These are phyloP conservation scores for Psammodynastes pulverulentus DNA, from an alignment of 2,113 vertebrate genomes.

Conservation along the genomic window DNA sequence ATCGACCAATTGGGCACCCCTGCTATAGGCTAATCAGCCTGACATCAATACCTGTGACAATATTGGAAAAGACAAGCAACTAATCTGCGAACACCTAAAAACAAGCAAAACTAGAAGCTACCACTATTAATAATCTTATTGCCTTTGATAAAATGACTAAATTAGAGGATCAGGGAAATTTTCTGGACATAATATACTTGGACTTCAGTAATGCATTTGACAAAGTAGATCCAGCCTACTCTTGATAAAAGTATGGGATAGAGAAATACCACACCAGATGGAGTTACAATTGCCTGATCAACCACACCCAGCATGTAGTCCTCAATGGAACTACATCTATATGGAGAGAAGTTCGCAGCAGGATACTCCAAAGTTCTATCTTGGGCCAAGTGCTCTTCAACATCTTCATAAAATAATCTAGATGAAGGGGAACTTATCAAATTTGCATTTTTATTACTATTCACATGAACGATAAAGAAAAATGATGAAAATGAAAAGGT, in stretches of 20 bases:
- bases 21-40: not conserved
- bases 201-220: not conserved
- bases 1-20: no score
- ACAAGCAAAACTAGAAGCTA: not conserved
- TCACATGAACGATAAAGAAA: not conserved
- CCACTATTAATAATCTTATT: not conserved
- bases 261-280: not conserved
- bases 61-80: not conserved
- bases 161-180: not conserved
- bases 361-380: not conserved
- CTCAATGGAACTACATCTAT: not conserved
- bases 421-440: not conserved
- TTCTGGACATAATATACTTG: not conserved
- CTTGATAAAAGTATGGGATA: not conserved
- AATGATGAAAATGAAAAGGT: not conserved
- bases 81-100: not conserved
- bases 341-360: not conserved
- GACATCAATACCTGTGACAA: not conserved
- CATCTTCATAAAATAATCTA: not conserved
- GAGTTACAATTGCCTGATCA: not conserved
- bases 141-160: not conserved
- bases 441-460: not conserved
- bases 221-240: not conserved
- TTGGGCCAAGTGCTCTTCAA: not conserved
- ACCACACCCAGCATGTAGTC: no score